These are phyloP conservation scores for Plagodis dolabraria DNA, from an alignment of 2,888 invertebrate genomes.

Conservation along the genomic window DNA sequence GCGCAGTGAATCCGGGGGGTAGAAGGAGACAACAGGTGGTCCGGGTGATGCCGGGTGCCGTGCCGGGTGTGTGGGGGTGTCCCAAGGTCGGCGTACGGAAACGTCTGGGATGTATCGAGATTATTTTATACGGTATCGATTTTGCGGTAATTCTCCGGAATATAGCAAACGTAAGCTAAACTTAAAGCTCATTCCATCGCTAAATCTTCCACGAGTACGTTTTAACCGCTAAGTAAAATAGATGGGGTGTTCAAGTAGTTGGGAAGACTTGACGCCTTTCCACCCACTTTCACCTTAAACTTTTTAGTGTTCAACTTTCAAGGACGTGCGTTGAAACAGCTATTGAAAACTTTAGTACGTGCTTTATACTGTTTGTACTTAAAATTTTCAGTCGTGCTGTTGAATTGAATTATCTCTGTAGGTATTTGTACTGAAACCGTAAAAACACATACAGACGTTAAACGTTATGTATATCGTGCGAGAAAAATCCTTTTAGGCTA, in stretches of 20 bases:
- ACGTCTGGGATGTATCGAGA: conserved; percentile 76
- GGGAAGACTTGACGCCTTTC: neutral
- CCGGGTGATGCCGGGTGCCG: conserved; percentile 46
- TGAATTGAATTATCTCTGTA: too few species aligned
- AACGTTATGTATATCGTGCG: too few species aligned
- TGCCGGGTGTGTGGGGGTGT: conserved; percentile 24
- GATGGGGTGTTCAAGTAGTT: neutral
- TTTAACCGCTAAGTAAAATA: conserved; percentile 2
- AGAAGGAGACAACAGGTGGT: conserved; percentile 73
- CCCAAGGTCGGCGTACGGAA: conserved; percentile 82
- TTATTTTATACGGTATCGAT: conserved; percentile 74
- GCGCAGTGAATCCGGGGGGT: conserved; percentile 62
- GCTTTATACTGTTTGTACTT: neutral
- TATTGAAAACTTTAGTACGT: conserved; percentile 6
- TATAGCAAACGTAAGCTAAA: conserved; percentile 21
- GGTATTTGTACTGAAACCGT: too few species aligned
- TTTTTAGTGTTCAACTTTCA: conserved; percentile 18
- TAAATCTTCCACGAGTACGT: conserved; percentile 4
- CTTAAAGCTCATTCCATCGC: conserved; percentile 1
- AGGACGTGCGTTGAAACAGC: conserved; percentile 11
- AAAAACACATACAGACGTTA: too few species aligned
- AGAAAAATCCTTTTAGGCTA: too few species aligned
- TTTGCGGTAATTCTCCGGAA: conserved; percentile 56
- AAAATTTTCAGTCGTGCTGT: too few species aligned
- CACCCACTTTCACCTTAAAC: conserved; percentile 10